Base-by-base conservation (phyloP, 2,113 vertebrate genomes). In the Willisornis vidua region DNA sequence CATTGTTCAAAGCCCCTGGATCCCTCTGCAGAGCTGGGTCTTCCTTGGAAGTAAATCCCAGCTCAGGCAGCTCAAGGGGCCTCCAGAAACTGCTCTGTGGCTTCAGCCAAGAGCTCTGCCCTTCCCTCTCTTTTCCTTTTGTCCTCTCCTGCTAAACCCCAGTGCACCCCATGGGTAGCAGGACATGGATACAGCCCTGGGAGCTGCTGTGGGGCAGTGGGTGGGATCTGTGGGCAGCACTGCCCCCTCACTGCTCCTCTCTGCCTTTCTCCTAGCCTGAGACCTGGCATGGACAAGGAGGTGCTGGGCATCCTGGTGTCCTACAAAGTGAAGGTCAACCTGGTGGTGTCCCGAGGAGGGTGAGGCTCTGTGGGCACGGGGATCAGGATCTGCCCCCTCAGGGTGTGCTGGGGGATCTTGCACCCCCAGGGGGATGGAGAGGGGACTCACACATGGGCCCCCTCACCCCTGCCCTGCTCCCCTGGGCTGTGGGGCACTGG, bases 251-350 rank as follows among this genome's bases (percentile, higher is more conserved):
- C 74, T 1, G 9, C 24, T 31, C 33, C 3, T 0, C 61, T 95
- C 89, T 95, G 48, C 83, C 66, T 94, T 65, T 45, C 66, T 87
- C 77, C 46, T 94, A 99, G 99, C 68, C 96, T 99, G 96, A 97
- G 96, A 82, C 74, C 96, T 0, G 98, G 98, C 46, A 83, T 98
- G 93, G 97, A 99, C 62, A 99, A 98, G 95, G 98, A 99, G 46
- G 97, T 99, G 61, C 96, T 98, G 93, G 98, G 98, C 95, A 98
- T 99, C 79, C 46, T 99, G 71, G 96, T 99, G 57, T 98, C 98
- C 95, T 99, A 99, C 97, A 99, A 98, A 98, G 97, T 99, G 88
- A 99, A 98, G 96, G 98, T 99, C 93, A 99, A 97, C 87, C 91
- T 99, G 43, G 67, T 98, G 91, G 98, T 98, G 68, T 98, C 98